These are phyloP conservation scores for Zapornia atra DNA, from an alignment of 2,113 vertebrate genomes.

Conservation along the genomic window DNA sequence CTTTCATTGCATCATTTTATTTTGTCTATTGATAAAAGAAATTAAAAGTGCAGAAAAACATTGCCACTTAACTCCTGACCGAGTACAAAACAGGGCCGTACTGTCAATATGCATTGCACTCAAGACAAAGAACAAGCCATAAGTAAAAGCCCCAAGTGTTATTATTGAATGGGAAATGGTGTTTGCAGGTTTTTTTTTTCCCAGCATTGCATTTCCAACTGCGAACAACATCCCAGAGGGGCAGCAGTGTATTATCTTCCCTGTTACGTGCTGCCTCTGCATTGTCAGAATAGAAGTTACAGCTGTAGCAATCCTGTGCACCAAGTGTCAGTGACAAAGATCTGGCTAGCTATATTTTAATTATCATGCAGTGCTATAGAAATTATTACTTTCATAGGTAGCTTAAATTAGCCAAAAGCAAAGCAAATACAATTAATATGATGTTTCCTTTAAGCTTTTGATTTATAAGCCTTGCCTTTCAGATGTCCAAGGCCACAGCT, in stretches of 20 bases:
- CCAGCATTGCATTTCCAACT: not conserved
- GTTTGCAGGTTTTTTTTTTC: not conserved
- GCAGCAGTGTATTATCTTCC: not conserved
- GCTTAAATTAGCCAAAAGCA: not conserved
- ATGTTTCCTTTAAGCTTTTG: not conserved
- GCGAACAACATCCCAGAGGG: not conserved
- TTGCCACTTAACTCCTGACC: not conserved
- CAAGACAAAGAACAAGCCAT: not conserved
- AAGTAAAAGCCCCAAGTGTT: not conserved
- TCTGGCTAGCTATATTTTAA: not conserved
- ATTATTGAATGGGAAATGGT: not conserved
- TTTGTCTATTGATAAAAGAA: not conserved
- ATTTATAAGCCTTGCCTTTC: not conserved
- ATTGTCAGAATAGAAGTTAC: not conserved
- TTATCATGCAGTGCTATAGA: not conserved
- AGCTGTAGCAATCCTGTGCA: not conserved
- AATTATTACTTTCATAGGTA: not conserved
- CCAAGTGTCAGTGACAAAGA: not conserved
- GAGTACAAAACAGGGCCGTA: not conserved
- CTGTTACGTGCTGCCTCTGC: not conserved
- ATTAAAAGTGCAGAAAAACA: not conserved
- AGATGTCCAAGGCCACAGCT: not conserved
- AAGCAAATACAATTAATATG: not conserved
- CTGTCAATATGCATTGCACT: not conserved
- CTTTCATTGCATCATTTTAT: not conserved